Conservation (phyloP, 1,140 invertebrate species). For the Drosophila murphyi region DNA sequence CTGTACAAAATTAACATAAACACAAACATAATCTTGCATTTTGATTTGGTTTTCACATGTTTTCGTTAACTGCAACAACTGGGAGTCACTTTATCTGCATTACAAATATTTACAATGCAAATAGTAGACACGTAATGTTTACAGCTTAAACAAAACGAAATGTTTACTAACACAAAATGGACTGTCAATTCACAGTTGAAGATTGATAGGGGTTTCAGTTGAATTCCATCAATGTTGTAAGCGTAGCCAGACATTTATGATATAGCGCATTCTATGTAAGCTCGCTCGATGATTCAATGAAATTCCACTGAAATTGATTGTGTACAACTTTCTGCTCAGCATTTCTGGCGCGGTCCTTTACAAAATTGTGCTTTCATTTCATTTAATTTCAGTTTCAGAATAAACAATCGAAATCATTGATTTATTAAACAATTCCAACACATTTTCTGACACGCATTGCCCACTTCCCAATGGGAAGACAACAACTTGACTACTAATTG, state of each 20-base stretch:
- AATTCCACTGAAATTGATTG: no score
- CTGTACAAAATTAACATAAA: slow-evolving; percentile 1
- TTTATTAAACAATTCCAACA: no score
- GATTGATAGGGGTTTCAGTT: no score
- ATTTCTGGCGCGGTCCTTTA: neutral
- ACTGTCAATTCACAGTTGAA: no score
- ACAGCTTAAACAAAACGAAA: neutral
- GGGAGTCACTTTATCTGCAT: neutral
- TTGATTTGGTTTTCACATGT: neutral
- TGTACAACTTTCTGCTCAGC: no score
- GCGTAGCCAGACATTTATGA: no score
- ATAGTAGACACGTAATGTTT: no score
- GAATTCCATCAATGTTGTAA: no score
- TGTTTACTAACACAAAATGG: no score
- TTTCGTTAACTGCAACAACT: neutral
- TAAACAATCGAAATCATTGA: neutral
- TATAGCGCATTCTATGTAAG: no score
- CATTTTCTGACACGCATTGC: no score
- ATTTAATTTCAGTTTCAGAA: neutral
- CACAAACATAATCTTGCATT: slow-evolving; percentile 1
- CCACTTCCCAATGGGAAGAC: neutral
- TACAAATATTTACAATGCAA: neutral
- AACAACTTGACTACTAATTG: neutral
- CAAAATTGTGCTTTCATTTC: neutral
- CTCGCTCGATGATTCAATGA: no score